A percentile compares a stretch with the other conserved stretches of the same genome.
phyloP scores from a whole-genome alignment of 2,888 invertebrate species.

The Neria commutata region DNA sequence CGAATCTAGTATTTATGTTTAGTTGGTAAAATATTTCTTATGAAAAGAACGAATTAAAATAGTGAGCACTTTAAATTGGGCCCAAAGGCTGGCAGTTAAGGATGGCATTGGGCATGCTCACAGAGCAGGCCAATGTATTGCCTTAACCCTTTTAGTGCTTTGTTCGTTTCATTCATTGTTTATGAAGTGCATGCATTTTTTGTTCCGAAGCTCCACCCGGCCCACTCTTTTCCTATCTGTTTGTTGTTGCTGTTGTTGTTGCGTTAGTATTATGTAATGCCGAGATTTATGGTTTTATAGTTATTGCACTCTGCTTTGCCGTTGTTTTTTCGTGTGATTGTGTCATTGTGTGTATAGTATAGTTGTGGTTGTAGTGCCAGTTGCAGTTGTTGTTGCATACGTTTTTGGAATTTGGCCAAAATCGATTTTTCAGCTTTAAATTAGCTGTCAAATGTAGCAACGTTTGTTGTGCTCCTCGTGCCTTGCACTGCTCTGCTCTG shows the following conservation, averaged over 20 bases:
- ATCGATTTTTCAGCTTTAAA: constrained; percentile 30
- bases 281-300: constrained; percentile 10
- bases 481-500: no score
- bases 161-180: no score
- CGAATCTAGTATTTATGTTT: no score
- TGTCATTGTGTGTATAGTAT: constrained; percentile 1
- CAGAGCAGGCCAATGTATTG: constrained; percentile 10
- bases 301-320: not conserved
- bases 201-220: no score
- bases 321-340: not conserved
- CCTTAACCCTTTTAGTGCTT: constrained; percentile 17
- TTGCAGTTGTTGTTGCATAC: not conserved
- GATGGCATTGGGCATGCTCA: not conserved
- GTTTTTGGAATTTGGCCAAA: constrained; percentile 28
- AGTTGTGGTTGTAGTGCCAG: not conserved
- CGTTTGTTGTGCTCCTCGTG: not conserved
- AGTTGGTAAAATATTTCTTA: no score
- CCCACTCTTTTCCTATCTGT: not conserved
- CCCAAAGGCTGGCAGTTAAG: not conserved
- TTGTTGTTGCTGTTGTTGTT: constrained; percentile 6
- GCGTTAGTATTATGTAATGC: not conserved
- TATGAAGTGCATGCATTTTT: constrained; percentile 1
- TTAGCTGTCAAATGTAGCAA: constrained; percentile 24
- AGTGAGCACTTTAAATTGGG: no score
- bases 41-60: no score